Evolutionary conservation across 2,888 invertebrate genomes (phyloP), one percentile per base, ranked within the genome.

Genomic region (Drosophila mettleri): DNA sequence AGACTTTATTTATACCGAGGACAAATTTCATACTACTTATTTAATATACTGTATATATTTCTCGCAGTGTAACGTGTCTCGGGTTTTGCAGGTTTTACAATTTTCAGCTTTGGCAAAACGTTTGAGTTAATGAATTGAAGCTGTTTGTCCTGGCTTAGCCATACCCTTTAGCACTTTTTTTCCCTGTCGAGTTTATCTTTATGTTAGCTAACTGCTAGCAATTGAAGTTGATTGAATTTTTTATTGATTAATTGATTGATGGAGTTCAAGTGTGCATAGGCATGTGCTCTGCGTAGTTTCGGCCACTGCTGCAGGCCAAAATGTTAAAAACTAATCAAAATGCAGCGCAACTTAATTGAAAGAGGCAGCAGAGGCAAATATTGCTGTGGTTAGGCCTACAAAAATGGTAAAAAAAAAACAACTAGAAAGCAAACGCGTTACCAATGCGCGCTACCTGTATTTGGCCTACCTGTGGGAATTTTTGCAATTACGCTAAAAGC

Each of bases 401-500:
- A 33, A 43, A 54, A 45, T 45, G 27, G 24, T n/a, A 41, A 16
- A 20, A 36, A 8, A 5, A 8, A 27, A 18, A 12, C 9, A 4
- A 14, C 10, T 12, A 2, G 0, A 45, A 45, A 16, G 10, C 7
- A 46, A 65, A 53, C 69, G 63, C 68, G 65, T 67, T 34, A 51
- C 54, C 55, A 64, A 29, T 60, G 52, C 61, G 51, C 41, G 54
- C 36, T 58, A 55, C 66, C 65, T 65, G 63, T 75, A 68, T 74
- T 77, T 70, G 71, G 61, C 65, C 70, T 78, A 80, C 87, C 83
- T 83, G 66, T 71, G 88, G 82, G 89, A 89, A 80, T 88, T 60
- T 80, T 78, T 46, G 87, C 88, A 89, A 89, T 89, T 89, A 89
- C 84, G 84, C 81, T 89, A 89, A 89, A 88, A 88, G 88, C 89